Base-by-base conservation (phyloP, 1,140 invertebrate genomes). In the Fopius arisanus region DNA sequence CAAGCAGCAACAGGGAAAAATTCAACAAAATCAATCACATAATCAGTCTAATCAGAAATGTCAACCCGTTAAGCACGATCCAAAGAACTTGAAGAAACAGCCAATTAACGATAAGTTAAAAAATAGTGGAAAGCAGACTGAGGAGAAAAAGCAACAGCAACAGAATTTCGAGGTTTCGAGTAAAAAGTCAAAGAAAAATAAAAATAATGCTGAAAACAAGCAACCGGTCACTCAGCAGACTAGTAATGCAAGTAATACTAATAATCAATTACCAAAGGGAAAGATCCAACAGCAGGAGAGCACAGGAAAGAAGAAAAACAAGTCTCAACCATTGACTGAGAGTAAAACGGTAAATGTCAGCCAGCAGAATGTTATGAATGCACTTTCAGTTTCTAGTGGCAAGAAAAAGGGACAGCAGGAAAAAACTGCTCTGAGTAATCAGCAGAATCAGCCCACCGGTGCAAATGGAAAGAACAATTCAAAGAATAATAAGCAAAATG, bases 191-290 rank as follows among this genome's bases (percentile, higher is more conserved):
- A 88, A 86, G 23, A 87, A 87, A 26, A 82, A 88, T 5, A 86
- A 87, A 40, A 88, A 84, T 51, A 86, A 81, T 71, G 78, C 74
- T 0, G 84, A 87, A 6, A 86, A 87, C 16, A 88, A 87, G 28
- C 85, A 88, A 48, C 85, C 85, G 14, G 79, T 84, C 4, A 19
- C 75, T n/a, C 82, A 81, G 63, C 28, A 63, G 77, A 28, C 65
- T 63, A 71, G 3, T 72, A 77, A 43, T 51, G 77, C 5, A 48
- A 79, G 29, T 63, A 75, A 48, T 70, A 77, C 41, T 66, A 76
- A 4, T 77, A 81, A 41, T 77, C 77, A 29, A 68, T 75, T n/a
- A 74, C 33, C 69, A 78, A 40, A 74, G 78, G 43, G 67, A 72
- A 71, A 77, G 28, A 74, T 70, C 74, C 69, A 73, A 41, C 75